Evolutionary conservation across 92 coral and sea anemone species (phyloP), one percentile per base, ranked within the genome.

Genomic region (Zoanthus gigantus): DNA sequence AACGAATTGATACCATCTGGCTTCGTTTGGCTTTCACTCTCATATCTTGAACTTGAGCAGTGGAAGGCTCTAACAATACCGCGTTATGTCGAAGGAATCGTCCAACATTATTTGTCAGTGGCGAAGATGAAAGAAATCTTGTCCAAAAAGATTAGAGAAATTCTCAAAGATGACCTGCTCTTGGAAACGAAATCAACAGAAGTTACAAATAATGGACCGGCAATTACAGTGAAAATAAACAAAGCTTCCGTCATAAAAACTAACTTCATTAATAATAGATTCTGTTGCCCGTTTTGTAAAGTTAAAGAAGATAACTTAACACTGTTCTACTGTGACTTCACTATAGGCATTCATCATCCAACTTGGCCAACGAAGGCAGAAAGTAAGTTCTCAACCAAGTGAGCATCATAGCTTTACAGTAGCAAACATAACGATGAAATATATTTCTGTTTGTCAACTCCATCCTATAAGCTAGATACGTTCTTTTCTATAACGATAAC

Each of bases 321-420:
- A 4, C 29, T 83, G 17, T 83, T 83, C 30, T 71, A 83, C 61
- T 83, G 77, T 52, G 79, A 83, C 69, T 83, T 83, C 68, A 83
- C 87, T 52, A 42, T 83, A 1, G 87, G 79, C 2, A 14, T 83
- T 52, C 87, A 83, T 7, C 87, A 83, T 32, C 87, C 87, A 28
- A 31, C 69, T 10, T 83, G 87, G 87, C 87, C 87, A 14, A 47
- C 0, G 12, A 83, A 71, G 29, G 87, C 87, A 17, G 69, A 28
- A n/a, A 83, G 87, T 83, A 71, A 83, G 87, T 83, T 46, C 3
- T 28, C 5, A 23, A 23, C 23, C 23, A 23, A 23, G 23, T 23
- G 23, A 23, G 23, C 42, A 34, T 34, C 3, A 34, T 34, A 34
- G 42, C 3, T 34, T 34, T 34, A 34, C 42, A 1, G 3, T 34